Evolutionary conservation across 2,888 invertebrate species (phyloP).

Genomic region (Caenorhabditis angaria): DNA sequence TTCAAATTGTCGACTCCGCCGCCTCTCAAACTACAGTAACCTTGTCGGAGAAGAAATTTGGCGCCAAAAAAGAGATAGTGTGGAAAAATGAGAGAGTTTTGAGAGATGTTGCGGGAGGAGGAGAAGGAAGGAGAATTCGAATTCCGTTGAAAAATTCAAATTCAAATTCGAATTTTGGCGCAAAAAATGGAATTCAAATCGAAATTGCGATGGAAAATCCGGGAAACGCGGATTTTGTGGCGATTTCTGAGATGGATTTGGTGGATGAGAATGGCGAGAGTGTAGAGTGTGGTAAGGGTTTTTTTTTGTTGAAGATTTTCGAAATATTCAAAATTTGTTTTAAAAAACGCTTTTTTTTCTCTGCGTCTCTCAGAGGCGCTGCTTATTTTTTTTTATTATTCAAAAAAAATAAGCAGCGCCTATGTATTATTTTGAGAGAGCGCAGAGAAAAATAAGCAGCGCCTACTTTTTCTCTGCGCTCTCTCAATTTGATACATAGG

Average conservation of each 20-base stretch:
- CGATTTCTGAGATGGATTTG: conserved; percentile 27
- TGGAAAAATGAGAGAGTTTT: background rate
- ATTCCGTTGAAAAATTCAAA: no score
- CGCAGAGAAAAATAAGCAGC: no score
- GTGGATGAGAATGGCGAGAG: conserved; percentile 18
- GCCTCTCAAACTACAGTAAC: no score
- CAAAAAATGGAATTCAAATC: conserved; percentile 14
- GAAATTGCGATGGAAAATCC: conserved; percentile 14
- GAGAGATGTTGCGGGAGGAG: no score
- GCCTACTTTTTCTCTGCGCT: no score
- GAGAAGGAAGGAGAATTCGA: conserved; percentile 7
- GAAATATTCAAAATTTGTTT: background rate
- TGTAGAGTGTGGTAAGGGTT: conserved; percentile 18
- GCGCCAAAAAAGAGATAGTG: background rate
- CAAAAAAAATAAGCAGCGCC: no score
- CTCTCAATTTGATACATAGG: no score
- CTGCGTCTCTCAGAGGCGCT: no score
- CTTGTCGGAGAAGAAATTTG: no score
- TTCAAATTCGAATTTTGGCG: background rate
- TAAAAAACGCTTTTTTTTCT: background rate
- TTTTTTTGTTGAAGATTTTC: background rate
- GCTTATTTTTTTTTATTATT: no score
- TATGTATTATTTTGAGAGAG: no score
- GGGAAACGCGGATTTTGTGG: conserved; percentile 27
- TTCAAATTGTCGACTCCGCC: conserved; percentile 1